Percentiles rank a stretch among this genome's conserved stretches.
phyloP scores from a whole-genome alignment of 2,797 vertebrate species.

The Ataeniobius toweri region DNA sequence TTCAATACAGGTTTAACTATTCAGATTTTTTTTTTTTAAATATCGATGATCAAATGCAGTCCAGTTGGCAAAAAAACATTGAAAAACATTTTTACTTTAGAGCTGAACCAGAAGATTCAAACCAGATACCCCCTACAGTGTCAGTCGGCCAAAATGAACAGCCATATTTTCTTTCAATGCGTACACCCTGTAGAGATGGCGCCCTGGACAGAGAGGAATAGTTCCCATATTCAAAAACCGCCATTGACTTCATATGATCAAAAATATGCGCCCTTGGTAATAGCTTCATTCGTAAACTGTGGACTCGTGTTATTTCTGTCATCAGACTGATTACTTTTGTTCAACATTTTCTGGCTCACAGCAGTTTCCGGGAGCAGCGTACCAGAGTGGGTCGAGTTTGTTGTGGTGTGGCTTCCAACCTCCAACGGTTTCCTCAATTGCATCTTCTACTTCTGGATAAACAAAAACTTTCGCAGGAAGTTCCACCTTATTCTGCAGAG shows the following conservation, averaged over 20 bases:
- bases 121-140: not conserved
- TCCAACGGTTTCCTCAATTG: constrained; percentile 90
- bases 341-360: constrained; percentile 55
- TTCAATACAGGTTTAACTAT: no score
- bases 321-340: not conserved
- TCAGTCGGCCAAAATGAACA: not conserved
- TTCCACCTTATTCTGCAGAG: constrained; percentile 75
- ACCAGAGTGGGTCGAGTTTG: constrained; percentile 87
- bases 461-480: constrained; percentile 85
- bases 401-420: constrained; percentile 87
- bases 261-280: not conserved
- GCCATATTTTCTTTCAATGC: not conserved
- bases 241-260: not conserved
- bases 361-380: constrained; percentile 78
- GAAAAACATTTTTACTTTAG: not conserved
- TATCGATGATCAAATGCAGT: not conserved
- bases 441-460: constrained; percentile 91
- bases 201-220: not conserved
- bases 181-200: not conserved
- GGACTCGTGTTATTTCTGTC: constrained; percentile 3
- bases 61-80: not conserved
- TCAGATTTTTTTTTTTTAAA: no score
- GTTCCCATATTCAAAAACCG: not conserved
- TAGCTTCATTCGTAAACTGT: constrained; percentile 10
- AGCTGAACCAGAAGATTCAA: not conserved